These are phyloP conservation scores for Orientallactaga sibirica DNA, from an alignment of 2,797 vertebrate genomes.

Conservation along the genomic window DNA sequence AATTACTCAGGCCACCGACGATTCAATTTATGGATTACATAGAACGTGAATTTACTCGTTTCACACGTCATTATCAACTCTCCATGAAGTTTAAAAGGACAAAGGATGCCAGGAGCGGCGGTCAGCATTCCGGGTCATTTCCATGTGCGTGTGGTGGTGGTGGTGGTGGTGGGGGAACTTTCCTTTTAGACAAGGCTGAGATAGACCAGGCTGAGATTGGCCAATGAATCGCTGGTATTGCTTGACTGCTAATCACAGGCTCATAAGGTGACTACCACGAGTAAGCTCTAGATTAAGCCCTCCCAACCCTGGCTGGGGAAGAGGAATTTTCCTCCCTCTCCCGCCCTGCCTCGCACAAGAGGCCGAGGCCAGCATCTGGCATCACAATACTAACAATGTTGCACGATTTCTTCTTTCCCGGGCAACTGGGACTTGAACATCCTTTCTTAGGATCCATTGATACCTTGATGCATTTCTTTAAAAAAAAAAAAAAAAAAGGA, in stretches of 20 bases:
- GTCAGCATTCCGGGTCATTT: neutral
- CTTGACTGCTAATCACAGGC: slow-evolving; percentile 53
- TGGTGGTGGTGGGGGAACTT: neutral
- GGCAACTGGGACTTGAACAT: slow-evolving; percentile 15
- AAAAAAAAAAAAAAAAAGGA: neutral
- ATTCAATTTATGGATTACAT: slow-evolving; percentile 16
- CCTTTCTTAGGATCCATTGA: neutral
- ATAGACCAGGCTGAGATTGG: slow-evolving; percentile 33
- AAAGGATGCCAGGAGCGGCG: slow-evolving; percentile 55
- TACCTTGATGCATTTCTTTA: neutral
- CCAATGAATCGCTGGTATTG: slow-evolving; percentile 35
- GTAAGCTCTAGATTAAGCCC: slow-evolving; percentile 32
- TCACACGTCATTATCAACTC: slow-evolving; percentile 60
- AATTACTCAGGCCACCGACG: neutral
- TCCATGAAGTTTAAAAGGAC: slow-evolving; percentile 64
- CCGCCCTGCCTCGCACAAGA: slow-evolving; percentile 41
- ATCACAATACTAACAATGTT: slow-evolving; percentile 28
- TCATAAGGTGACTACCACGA: slow-evolving; percentile 38
- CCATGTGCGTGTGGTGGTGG: neutral
- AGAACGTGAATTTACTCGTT: slow-evolving; percentile 42
- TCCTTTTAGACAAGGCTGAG: slow-evolving; percentile 20
- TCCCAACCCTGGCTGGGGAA: neutral
- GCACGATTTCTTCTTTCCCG: slow-evolving; percentile 63
- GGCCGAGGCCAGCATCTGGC: slow-evolving; percentile 69
- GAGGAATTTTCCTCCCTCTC: slow-evolving; percentile 33